These are phyloP conservation scores for Geococcyx californianus DNA, from an alignment of 2,113 vertebrate genomes.

Conservation along the genomic window DNA sequence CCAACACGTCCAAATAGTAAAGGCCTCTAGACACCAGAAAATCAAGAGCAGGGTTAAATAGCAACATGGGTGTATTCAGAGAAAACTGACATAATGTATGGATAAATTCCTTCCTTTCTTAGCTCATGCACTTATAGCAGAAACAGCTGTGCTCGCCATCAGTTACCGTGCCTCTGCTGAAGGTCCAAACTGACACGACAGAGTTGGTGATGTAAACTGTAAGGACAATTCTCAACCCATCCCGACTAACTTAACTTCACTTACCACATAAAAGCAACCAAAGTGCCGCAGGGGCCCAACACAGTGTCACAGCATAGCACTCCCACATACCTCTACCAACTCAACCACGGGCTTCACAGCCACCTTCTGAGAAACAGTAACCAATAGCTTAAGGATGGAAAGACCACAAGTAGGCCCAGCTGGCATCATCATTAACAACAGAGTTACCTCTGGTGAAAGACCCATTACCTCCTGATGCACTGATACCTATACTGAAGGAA, in stretches of 20 bases:
- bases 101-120: not conserved
- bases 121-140: not conserved
- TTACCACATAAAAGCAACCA: not conserved
- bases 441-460: not conserved
- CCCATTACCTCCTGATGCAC: not conserved
- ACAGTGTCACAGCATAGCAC: fast-evolving
- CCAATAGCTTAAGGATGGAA: not conserved
- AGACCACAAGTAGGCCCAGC: not conserved
- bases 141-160: not conserved
- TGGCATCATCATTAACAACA: not conserved
- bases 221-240: not conserved
- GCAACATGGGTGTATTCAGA: fast-evolving
- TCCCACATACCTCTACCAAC: not conserved
- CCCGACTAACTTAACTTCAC: not conserved
- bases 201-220: not conserved
- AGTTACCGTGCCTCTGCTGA: not conserved
- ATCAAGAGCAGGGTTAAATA: not conserved
- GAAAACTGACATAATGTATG: not conserved
- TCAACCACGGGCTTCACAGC: not conserved
- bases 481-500: not conserved
- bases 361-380: not conserved
- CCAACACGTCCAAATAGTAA: not conserved
- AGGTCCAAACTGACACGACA: not conserved
- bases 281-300: fast-evolving
- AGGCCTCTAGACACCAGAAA: not conserved